A percentile compares a stretch with the other conserved stretches of the same genome.
phyloP scores from a whole-genome alignment of 2,797 vertebrate species.

The Valencia hispanica region DNA sequence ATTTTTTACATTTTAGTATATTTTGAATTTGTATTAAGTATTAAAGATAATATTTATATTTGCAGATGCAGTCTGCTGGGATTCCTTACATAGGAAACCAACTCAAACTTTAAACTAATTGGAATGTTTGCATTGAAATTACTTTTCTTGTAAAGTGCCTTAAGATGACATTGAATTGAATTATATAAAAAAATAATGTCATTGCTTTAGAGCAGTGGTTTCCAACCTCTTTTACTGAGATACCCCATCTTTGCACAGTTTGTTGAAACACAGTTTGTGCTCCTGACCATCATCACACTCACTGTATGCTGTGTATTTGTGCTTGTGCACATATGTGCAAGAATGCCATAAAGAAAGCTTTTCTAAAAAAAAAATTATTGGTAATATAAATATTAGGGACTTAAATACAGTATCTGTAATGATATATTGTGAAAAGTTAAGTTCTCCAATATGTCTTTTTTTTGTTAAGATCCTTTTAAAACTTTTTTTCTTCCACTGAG shows the following conservation, averaged over 20 bases:
- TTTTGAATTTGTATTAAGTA: not conserved
- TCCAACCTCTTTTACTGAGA: not conserved
- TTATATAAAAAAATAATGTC: not conserved
- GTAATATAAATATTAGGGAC: too few species aligned
- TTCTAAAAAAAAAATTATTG: too few species aligned
- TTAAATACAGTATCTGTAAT: too few species aligned
- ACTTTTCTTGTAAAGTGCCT: too few species aligned
- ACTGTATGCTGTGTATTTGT: not conserved
- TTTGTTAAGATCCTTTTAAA: not conserved
- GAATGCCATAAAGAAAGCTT: not conserved
- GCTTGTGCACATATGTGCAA: not conserved
- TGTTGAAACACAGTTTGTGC: not conserved
- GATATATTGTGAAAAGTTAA: too few species aligned
- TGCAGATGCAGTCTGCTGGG: too few species aligned
- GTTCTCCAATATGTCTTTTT: not conserved
- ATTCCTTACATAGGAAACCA: too few species aligned
- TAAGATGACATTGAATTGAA: too few species aligned
- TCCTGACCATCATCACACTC: not conserved
- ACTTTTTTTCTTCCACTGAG: not conserved
- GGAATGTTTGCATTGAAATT: too few species aligned
- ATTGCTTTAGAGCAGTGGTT: not conserved
- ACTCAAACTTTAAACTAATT: too few species aligned
- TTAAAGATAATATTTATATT: not conserved
- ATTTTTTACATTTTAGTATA: not conserved
- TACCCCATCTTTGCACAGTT: not conserved